Evolutionary conservation across 2,797 vertebrate genomes (phyloP), one percentile per base, ranked within the genome.

Genomic region (Emys orbicularis): DNA sequence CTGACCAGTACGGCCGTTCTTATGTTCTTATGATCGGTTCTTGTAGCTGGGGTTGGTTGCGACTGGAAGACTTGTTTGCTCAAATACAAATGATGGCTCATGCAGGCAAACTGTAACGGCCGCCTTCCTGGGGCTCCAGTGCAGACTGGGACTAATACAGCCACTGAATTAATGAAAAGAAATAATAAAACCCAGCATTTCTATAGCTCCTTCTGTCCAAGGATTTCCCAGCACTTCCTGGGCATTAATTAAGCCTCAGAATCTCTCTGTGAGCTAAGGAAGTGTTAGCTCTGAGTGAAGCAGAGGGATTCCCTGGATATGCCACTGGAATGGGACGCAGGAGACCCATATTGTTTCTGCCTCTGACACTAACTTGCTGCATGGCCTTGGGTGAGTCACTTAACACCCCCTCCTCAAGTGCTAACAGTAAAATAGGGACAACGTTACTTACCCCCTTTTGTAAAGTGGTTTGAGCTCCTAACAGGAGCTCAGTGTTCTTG

Each of bases 401-500:
- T 77, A 72, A 23, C 74, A 31, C 27, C 44, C 6, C 41, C 72
- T 23, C 59, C 68, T 5, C n/a, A 6, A 37, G 65, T 11, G 65
- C 18, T 83, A 0, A 0, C 59, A 92, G 8, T 79, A 52, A 25
- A 11, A 68, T 11, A 86, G 34, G 77, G 44, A 1, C 72, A 85
- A 27, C n/a, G 23, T 50, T 57, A 79, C 12, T 79, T 88, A 54
- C 15, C 65, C 6, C 8, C 13, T 86, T 95, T 59, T 84, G 29
- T 12, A 86, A 84, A 96, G 91, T n/a, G 34, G 80, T 89, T 59
- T 44, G 90, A 61, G 25, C 41, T 49, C 53, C 90, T 47, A 37
- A 31, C 56, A 93, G 88, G 23, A 16, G 23, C 34, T 21, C 23
- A 82, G 91, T 23, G 18, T 29, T 86, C 27, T 84, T 81, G 15